Evolutionary conservation across 2,888 invertebrate genomes (phyloP).

Genomic region (Pyrrhosoma nymphula): DNA sequence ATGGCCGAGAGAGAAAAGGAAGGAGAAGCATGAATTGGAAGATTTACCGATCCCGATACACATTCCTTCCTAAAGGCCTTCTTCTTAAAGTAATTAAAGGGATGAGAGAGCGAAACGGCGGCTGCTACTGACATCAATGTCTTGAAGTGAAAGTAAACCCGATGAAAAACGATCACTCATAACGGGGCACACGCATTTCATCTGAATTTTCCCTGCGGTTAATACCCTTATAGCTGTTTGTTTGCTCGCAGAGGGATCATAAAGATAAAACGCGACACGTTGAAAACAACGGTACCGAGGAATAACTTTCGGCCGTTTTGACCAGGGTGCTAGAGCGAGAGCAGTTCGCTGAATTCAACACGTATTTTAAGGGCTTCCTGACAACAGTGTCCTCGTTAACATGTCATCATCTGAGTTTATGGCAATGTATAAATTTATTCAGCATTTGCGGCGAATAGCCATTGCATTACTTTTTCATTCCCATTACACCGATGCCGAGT

Average conservation of each 20-base stretch:
- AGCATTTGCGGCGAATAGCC: no score
- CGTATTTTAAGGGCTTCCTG: background rate
- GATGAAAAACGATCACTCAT: background rate
- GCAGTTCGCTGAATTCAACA: background rate
- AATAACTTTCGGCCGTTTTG: no score
- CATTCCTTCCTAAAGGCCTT: background rate
- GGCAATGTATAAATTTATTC: no score
- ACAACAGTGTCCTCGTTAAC: background rate
- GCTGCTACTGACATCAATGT: background rate
- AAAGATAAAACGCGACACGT: background rate
- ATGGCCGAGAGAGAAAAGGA: background rate
- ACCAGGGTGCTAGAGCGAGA: no score
- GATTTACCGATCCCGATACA: slow-evolving; percentile 1
- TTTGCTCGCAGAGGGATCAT: background rate
- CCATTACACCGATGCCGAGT: no score
- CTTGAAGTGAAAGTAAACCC: background rate
- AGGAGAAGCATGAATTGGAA: background rate
- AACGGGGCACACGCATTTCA: background rate
- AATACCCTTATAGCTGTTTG: background rate
- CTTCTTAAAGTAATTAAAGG: slow-evolving; percentile 31
- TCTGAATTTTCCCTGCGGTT: background rate
- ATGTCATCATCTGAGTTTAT: background rate
- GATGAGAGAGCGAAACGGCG: background rate
- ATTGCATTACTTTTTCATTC: no score
- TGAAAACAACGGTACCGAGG: no score